Evolutionary conservation across 2,888 invertebrate species (phyloP), one percentile per base, ranked within the genome.

Genomic region (Atrina japonica): DNA sequence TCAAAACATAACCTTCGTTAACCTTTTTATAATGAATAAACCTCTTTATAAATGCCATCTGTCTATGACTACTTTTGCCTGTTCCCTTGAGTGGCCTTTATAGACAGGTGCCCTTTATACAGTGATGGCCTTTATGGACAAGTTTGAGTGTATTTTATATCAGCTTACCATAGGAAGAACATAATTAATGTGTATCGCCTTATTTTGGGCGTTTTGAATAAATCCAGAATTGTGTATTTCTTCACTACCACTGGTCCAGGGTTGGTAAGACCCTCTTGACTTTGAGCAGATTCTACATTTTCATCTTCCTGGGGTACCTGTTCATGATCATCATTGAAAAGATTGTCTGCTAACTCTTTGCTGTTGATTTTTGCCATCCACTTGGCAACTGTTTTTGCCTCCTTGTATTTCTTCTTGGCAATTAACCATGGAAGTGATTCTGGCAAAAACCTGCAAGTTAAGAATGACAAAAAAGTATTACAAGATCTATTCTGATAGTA

Each of bases 361-460:
- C 64, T 64, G 53, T 87, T 86, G 21, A 82, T 43, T 52, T 75
- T 78, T 25, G 79, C 80, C 27, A 83, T 82, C 53, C 45, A 65
- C 40, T 76, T 67, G 9, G 85, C 56, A 9, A 80, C 77, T 30
- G 55, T 53, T 21, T 76, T 52, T 0, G 80, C 81, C 49, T 80
- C 60, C 7, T 55, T 61, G 21, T 70, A 71, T 47, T 75, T 81
- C 25, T 73, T 69, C n/a, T 81, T 79, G 7, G 84, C 77, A 16
- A 86, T 68, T 41, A 86, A 74, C 87, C 87, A 87, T 9, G 82
- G 81, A 21, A 86, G 72, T 9, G 86, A 86, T 59, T 87, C 87
- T 49, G 85, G 85, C 11, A 87, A 66, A 63, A 82, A 74, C 82
- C 86, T 86, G 73, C 27, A 75, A 66, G 14, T n/a, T n/a, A n/a